These are phyloP conservation scores for Anguilla marmorata DNA, from an alignment of 2,797 vertebrate species.

Conservation along the genomic window DNA sequence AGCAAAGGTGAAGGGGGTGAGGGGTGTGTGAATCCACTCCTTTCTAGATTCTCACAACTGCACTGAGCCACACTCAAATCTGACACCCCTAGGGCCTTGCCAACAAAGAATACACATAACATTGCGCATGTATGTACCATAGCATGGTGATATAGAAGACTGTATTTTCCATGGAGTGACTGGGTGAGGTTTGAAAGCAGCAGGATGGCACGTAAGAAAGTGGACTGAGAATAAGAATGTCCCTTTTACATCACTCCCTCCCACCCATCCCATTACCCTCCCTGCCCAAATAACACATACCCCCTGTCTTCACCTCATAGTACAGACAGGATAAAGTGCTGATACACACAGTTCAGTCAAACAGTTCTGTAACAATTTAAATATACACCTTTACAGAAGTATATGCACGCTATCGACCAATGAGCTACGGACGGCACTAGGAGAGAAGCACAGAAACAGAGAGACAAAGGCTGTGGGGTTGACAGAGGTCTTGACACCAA, in stretches of 20 bases:
- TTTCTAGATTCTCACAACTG: not conserved
- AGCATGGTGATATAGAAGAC: not conserved
- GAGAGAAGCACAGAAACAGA: conserved; percentile 43
- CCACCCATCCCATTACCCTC: not conserved
- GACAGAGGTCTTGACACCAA: not conserved
- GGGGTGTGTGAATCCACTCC: not conserved
- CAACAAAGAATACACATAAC: not conserved
- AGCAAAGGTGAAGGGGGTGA: conserved; percentile 8
- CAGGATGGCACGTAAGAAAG: not conserved
- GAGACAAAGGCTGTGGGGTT: conserved; percentile 45
- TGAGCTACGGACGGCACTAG: conserved; percentile 45
- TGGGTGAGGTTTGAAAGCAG: not conserved
- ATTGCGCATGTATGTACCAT: not conserved
- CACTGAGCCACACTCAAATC: not conserved
- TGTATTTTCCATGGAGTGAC: not conserved
- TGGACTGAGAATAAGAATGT: not conserved
- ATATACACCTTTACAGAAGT: conserved; percentile 58
- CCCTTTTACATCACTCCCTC: not conserved
- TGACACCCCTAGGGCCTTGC: not conserved
- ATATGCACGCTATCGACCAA: conserved; percentile 32
- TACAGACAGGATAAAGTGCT: conserved; percentile 76
- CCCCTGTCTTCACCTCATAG: not conserved
- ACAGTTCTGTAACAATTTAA: conserved; percentile 43
- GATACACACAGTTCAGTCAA: conserved; percentile 66
- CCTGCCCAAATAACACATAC: not conserved